Conservation (phyloP, 1,140 invertebrate genomes). For the Heliconius eleuchia region DNA sequence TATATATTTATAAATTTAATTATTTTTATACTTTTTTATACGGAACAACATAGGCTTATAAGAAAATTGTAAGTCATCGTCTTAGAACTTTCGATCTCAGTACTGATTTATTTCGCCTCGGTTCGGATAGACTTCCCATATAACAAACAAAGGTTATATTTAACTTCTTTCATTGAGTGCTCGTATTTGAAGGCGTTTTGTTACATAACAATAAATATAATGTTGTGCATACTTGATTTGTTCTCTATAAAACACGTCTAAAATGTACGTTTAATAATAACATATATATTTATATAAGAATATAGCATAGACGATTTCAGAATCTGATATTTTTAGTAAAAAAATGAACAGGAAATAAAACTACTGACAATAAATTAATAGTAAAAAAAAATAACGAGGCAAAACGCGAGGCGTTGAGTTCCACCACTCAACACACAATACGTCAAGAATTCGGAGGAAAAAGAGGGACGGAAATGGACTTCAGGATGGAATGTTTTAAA, state of each 20-base stretch:
- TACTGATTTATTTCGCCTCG: background rate
- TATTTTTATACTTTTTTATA: too few relatives aligned
- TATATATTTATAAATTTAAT: too few relatives aligned
- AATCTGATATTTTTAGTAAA: background rate
- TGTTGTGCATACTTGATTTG: background rate
- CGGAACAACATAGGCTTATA: too few relatives aligned
- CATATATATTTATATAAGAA: background rate
- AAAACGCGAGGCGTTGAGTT: too few relatives aligned
- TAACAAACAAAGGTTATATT: background rate
- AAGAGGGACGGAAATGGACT: too few relatives aligned
- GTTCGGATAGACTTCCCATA: background rate
- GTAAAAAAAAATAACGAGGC: too few relatives aligned
- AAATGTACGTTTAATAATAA: background rate
- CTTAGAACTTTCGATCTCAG: background rate
- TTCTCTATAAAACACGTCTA: background rate
- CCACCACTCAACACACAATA: too few relatives aligned
- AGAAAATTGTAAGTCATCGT: background rate
- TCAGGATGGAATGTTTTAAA: too few relatives aligned
- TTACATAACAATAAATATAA: conserved; percentile 7
- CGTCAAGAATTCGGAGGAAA: too few relatives aligned
- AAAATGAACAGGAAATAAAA: background rate
- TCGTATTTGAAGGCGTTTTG: background rate
- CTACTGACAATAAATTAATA: background rate
- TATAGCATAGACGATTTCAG: background rate
- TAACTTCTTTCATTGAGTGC: conserved; percentile 1